A percentile compares a stretch with the other conserved stretches of the same genome.
Conservation (phyloP, 2,797 vertebrate genomes). For the Serranus cabrilla region DNA sequence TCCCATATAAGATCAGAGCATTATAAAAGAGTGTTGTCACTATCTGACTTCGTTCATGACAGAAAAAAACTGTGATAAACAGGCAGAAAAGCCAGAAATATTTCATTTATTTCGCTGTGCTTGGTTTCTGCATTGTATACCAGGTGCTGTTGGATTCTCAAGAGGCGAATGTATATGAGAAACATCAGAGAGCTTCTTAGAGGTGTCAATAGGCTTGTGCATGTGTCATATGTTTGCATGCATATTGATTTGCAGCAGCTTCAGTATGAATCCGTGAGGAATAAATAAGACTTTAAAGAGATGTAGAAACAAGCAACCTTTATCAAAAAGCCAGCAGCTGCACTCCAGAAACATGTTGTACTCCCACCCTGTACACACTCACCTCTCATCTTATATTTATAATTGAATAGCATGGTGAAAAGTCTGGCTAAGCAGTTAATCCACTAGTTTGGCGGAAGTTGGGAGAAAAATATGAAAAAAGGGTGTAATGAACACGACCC, state of each 20-base stretch:
- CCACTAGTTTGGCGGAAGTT: slow-evolving; percentile 70
- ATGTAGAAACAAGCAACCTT: slow-evolving; percentile 71
- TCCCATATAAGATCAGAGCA: not conserved
- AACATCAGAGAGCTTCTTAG: not conserved
- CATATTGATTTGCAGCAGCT: slow-evolving; percentile 41
- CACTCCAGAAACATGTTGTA: slow-evolving; percentile 59
- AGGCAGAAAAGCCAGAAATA: slow-evolving; percentile 14
- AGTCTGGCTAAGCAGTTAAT: slow-evolving; percentile 70
- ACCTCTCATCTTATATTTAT: slow-evolving; percentile 64
- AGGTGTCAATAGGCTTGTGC: slow-evolving; percentile 20
- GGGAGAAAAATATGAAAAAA: slow-evolving; percentile 46
- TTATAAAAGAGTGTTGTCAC: not conserved
- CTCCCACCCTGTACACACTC: slow-evolving; percentile 19
- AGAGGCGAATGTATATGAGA: slow-evolving; percentile 38
- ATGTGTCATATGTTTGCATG: not conserved
- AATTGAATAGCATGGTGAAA: slow-evolving; percentile 59
- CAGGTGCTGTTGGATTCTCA: slow-evolving; percentile 33
- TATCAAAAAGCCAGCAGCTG: slow-evolving; percentile 75
- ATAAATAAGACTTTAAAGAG: slow-evolving; percentile 33
- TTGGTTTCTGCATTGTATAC: not conserved
- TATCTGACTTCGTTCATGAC: not conserved
- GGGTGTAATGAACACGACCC: slow-evolving; percentile 75
- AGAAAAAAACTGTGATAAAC: slow-evolving; percentile 54
- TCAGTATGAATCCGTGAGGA: slow-evolving; percentile 48
- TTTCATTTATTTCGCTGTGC: not conserved